Evolutionary conservation across 2,113 vertebrate genomes (phyloP).

Genomic region (Gallinago media): DNA sequence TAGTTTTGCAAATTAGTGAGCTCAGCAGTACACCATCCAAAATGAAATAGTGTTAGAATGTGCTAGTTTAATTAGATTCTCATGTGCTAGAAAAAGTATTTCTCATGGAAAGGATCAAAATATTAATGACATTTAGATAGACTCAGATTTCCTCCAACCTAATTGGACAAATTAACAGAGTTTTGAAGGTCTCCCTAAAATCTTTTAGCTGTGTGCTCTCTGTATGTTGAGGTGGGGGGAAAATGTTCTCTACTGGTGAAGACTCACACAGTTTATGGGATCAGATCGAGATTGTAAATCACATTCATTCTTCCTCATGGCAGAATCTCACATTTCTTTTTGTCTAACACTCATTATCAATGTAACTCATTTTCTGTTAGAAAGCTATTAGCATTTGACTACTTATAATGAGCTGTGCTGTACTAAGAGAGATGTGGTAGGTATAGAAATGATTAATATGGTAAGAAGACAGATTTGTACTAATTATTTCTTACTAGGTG

Average conservation of each 20-base stretch:
- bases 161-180: neutral
- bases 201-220: neutral
- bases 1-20: conserved; percentile 33
- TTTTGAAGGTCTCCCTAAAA: neutral
- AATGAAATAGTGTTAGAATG: neutral
- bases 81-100: neutral
- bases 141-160: neutral
- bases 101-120: neutral
- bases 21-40: neutral
- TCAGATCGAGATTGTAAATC: neutral
- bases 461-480: neutral
- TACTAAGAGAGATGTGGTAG: neutral
- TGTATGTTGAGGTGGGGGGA: neutral
- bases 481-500: neutral
- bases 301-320: neutral
- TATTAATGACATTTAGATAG: neutral
- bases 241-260: neutral
- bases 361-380: neutral
- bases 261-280: neutral
- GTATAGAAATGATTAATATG: neutral
- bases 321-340: neutral
- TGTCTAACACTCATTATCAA: neutral
- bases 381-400: neutral
- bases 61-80: neutral
- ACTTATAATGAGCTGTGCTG: neutral